A percentile compares a stretch with the other conserved stretches of the same genome.
These are phyloP conservation scores for Tigriopus japonicus DNA, from an alignment of 1,140 invertebrate genomes.

Conservation along the genomic window DNA sequence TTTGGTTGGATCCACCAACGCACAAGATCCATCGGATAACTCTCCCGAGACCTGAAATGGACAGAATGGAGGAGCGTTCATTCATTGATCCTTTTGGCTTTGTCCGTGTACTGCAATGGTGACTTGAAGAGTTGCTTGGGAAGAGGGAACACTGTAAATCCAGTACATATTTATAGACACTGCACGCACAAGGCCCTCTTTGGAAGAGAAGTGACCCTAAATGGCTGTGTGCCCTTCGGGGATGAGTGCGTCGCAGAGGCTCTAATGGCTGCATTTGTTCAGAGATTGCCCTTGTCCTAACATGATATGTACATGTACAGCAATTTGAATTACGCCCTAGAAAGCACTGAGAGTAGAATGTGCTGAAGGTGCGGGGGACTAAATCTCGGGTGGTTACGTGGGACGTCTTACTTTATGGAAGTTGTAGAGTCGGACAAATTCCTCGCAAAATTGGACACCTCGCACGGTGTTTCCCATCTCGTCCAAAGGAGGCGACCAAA, in stretches of 20 bases:
- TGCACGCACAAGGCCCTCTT: too few species aligned
- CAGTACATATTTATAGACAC: too few species aligned
- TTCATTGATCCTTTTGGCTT: not conserved
- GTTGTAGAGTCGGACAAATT: conserved; percentile 71
- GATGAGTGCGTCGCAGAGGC: conserved; percentile 70
- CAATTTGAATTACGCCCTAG: too few species aligned
- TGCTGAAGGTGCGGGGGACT: too few species aligned
- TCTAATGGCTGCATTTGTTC: conserved; percentile 55
- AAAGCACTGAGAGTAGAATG: too few species aligned
- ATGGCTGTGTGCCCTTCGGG: conserved; percentile 23
- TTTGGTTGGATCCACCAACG: conserved; percentile 67
- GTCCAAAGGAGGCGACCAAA: conserved; percentile 87
- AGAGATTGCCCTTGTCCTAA: too few species aligned
- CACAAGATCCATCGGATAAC: not conserved
- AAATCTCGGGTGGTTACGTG: too few species aligned
- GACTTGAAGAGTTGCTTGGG: too few species aligned
- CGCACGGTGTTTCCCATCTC: conserved; percentile 70
- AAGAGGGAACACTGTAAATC: too few species aligned
- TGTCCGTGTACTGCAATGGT: too few species aligned
- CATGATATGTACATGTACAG: too few species aligned
- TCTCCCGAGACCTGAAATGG: not conserved
- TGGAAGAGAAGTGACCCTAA: too few species aligned
- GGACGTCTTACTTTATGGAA: conserved; percentile 48
- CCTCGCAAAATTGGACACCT: conserved; percentile 79
- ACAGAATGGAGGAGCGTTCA: not conserved